phyloP scores from a whole-genome alignment of 2,113 vertebrate genomes.

The Phylloscopus trochiloides region DNA sequence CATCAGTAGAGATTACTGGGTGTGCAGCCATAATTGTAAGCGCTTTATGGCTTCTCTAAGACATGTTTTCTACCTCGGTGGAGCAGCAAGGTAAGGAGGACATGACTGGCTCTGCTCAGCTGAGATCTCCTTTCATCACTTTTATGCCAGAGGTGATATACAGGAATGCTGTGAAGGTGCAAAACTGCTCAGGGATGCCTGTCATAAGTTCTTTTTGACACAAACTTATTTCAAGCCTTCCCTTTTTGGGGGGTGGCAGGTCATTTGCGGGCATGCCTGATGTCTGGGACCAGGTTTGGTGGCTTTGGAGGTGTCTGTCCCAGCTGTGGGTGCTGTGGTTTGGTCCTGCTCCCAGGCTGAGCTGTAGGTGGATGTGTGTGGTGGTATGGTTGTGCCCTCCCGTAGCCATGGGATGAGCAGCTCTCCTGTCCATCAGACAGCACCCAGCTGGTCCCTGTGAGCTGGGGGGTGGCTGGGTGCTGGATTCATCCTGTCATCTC shows the following conservation, averaged over 20 bases:
- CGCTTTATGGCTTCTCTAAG: not conserved
- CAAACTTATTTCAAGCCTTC: not conserved
- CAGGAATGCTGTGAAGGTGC: not conserved
- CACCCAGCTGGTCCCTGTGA: not conserved
- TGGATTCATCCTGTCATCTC: not conserved
- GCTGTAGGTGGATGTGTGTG: not conserved
- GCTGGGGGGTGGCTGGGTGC: not conserved
- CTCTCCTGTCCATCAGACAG: not conserved
- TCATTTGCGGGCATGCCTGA: not conserved
- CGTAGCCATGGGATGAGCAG: rapidly evolving
- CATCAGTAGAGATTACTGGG: not conserved
- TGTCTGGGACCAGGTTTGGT: not conserved
- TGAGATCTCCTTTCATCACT: not conserved
- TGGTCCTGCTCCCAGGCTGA: not conserved
- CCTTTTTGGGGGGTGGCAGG: not conserved
- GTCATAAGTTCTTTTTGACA: not conserved
- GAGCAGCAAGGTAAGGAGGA: not conserved
- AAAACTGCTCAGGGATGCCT: not conserved
- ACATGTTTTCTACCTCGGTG: not conserved
- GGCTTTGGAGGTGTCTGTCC: not conserved
- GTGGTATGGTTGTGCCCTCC: not conserved
- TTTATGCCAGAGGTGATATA: not conserved
- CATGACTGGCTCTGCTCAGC: not conserved
- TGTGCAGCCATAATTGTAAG: not conserved
- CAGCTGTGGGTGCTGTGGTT: not conserved